Percentiles rank a stretch among this genome's conserved stretches.
Evolutionary conservation across 1,140 invertebrate genomes (phyloP).

Genomic region (Drosophila insularis): DNA sequence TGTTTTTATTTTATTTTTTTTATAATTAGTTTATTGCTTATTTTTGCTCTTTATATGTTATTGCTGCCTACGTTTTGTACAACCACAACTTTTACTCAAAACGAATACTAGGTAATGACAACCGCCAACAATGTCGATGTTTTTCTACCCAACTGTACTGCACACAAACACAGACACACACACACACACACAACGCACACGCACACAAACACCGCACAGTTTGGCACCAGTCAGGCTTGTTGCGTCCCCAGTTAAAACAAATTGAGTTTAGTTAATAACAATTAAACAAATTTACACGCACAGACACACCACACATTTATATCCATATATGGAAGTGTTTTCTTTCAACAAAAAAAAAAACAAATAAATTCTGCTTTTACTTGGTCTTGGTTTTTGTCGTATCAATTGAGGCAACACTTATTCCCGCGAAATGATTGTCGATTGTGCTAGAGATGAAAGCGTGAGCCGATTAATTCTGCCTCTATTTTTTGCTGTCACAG

Average conservation of each 20-base stretch:
- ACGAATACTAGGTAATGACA: constrained; percentile 26
- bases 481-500: constrained; percentile 3
- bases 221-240: constrained; percentile 1
- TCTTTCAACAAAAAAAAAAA: constrained; percentile 8
- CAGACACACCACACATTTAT: background rate
- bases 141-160: constrained; percentile 80
- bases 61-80: constrained; percentile 9
- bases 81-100: constrained; percentile 26
- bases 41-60: background rate
- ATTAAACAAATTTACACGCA: constrained; percentile 19
- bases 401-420: constrained; percentile 40
- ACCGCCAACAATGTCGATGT: constrained; percentile 57
- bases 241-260: constrained; percentile 14
- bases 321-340: background rate
- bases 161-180: constrained; percentile 73
- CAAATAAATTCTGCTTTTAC: constrained; percentile 27
- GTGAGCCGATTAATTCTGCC: background rate
- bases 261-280: constrained; percentile 19
- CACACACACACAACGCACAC: constrained; percentile 72
- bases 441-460: constrained; percentile 16
- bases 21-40: background rate
- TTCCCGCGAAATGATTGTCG: constrained; percentile 39
- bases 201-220: constrained; percentile 57
- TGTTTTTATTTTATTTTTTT: constrained; percentile 24
- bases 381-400: constrained; percentile 45